Base-by-base conservation (phyloP, 2,888 invertebrate species). In the Maniola hyperantus region DNA sequence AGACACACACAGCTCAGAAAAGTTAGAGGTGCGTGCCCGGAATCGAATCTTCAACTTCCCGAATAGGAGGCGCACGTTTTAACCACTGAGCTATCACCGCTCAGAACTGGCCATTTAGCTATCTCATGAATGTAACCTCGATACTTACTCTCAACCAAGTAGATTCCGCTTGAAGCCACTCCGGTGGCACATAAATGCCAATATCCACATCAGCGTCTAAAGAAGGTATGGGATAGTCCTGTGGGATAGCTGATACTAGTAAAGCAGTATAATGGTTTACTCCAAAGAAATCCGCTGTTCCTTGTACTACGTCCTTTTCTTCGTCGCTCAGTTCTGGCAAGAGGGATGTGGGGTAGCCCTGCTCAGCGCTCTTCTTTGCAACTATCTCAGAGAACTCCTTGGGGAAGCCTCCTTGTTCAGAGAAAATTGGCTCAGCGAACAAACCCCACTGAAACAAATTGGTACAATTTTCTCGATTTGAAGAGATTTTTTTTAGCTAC, bases 191-290 rank as follows among this genome's bases (percentile, higher is more conserved):
- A 33, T 63, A 74, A 0, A 5, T 2, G 0, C 77, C 81, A 4
- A 79, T 76, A 64, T 76, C 79, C 10, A 74, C 66, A 67, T 89
- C 89, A 69, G 81, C 80, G 8, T 66, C 51, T 5, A 80, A 2
- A 0, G 83, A 83, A 0, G 84, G 83, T 5, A 80, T 77, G 0
- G 72, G 63, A 6, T 72, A 13, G 1, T 68, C 15, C 0, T 39
- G 4, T 39, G 76, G n/a, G n/a, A n/a, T 75, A 0, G 83, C 83
- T 0, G 85, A 83, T 10, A 84, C 60, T 2, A 79, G 15, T 0
- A 0, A 73, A 0, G 92, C 81, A 0, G 95, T 94, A 78, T 97
- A 97, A 68, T 95, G 93, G 76, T 96, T 96, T 1, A 96, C 86
- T 1, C 96, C 88, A 26, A 88, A 83, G 77, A 89, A 91, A 69